Percentiles rank a stretch among this genome's conserved stretches.
These are phyloP conservation scores for Camponotus fellah DNA, from an alignment of 2,888 invertebrate species.

Conservation along the genomic window DNA sequence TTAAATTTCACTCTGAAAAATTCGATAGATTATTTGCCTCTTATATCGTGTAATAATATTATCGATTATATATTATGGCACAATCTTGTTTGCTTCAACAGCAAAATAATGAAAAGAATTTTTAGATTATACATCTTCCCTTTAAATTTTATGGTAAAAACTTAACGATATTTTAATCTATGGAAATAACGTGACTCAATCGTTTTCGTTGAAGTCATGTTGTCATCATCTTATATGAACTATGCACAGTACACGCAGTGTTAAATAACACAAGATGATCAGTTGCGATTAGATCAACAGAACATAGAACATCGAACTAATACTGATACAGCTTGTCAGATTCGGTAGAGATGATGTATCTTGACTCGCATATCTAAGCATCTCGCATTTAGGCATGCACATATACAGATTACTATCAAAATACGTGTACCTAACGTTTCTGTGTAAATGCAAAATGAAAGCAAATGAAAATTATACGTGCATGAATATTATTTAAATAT, in stretches of 20 bases:
- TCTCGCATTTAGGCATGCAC: background rate
- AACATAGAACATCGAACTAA: conserved; percentile 15
- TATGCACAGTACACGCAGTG: background rate
- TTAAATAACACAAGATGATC: conserved; percentile 15
- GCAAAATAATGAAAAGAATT: background rate
- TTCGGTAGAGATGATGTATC: conserved; percentile 26
- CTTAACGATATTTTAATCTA: background rate
- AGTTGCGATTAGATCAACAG: background rate
- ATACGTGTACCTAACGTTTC: background rate
- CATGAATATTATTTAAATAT: conserved; percentile 13
- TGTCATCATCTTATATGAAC: background rate
- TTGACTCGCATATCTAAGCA: conserved; percentile 34
- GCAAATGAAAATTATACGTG: background rate
- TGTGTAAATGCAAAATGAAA: conserved; percentile 14
- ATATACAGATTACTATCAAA: background rate
- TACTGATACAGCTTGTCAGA: conserved; percentile 24
- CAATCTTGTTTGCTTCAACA: background rate
- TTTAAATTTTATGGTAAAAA: background rate
- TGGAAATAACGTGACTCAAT: background rate
- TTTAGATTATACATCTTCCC: background rate
- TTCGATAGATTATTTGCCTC: background rate
- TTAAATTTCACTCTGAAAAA: background rate
- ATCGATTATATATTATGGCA: background rate
- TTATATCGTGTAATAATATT: background rate
- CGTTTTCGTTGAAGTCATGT: background rate